These are phyloP conservation scores for Apamea epomidion DNA, from an alignment of 2,888 invertebrate species.

Conservation along the genomic window DNA sequence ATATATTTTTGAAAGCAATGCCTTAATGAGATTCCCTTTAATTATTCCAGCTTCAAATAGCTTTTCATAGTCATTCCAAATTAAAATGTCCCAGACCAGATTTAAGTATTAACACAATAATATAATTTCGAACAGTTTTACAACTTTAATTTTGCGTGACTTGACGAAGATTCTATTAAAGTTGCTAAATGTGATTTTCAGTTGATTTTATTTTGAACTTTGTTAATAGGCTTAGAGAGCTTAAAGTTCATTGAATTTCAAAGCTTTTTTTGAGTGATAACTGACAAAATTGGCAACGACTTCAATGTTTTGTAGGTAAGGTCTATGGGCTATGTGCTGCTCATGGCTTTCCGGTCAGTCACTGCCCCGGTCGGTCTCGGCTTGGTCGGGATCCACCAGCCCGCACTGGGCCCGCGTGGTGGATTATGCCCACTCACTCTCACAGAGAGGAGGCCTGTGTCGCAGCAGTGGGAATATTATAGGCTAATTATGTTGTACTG, in stretches of 20 bases:
- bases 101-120: conserved; percentile 47
- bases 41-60: conserved; percentile 46
- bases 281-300: background rate
- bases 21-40: conserved; percentile 45
- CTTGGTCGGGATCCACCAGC: no score
- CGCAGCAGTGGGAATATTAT: no score
- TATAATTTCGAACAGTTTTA: conserved; percentile 32
- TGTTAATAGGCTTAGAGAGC: conserved; percentile 1
- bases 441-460: no score
- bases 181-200: conserved; percentile 35
- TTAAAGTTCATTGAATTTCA: conserved; percentile 5
- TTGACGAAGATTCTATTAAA: conserved; percentile 45
- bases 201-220: conserved; percentile 27
- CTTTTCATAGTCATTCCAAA: conserved; percentile 46
- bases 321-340: no score
- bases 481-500: no score
- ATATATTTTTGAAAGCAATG: conserved; percentile 14
- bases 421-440: no score
- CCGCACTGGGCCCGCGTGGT: no score
- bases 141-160: conserved; percentile 42
- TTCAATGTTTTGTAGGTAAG: background rate
- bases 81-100: conserved; percentile 33
- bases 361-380: background rate
- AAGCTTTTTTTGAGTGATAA: background rate
- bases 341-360: background rate